Evolutionary conservation across 1,140 invertebrate genomes (phyloP), one percentile per base, ranked within the genome.

Genomic region (Helicoverpa zea): DNA sequence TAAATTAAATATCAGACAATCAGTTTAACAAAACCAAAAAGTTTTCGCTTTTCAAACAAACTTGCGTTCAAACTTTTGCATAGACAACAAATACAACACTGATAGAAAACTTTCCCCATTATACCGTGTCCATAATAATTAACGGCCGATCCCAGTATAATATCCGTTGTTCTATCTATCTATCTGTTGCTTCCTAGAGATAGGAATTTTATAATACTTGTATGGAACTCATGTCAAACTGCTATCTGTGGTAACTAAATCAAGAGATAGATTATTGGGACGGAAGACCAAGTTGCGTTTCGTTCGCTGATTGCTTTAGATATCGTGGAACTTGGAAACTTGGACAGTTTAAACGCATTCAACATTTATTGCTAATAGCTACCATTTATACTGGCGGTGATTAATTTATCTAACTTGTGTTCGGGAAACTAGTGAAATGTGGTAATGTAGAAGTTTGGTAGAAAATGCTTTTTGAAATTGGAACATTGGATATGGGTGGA

Each of bases 231-330:
- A 23, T 23, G 23, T 23, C 23, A 23, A 23, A 23, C 23, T 23
- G 23, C 23, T 23, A 23, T 23, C 23, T 23, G 23, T 23, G 23
- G 23, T 23, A 23, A 23, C 23, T 2, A 23, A 23, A 23, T 23
- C 1, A 23, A 23, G 23, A 23, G 23, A 23, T 23, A 23, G 23
- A 23, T 23, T 23, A 23, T 23, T 23, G 23, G 23, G 2, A 23
- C 0, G 23, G 23, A 58, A 61, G 54, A 68, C 18, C 59, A 75
- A 75, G 29, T 56, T 75, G 52, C 73, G 73, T 61, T 61, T 74
- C 49, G 52, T 75, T 75, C 30, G 16, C 56, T 74, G 56, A 74
- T 74, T 18, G 56, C 73, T 43, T 11, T 14, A 9, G 30, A 70
- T 52, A 75, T 9, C 56, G 56, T 75, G 35, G 35, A 43, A 43